A percentile compares a stretch with the other conserved stretches of the same genome.
These are phyloP conservation scores for Galeopterus variegatus DNA, from an alignment of 2,113 vertebrate species.

Conservation along the genomic window DNA sequence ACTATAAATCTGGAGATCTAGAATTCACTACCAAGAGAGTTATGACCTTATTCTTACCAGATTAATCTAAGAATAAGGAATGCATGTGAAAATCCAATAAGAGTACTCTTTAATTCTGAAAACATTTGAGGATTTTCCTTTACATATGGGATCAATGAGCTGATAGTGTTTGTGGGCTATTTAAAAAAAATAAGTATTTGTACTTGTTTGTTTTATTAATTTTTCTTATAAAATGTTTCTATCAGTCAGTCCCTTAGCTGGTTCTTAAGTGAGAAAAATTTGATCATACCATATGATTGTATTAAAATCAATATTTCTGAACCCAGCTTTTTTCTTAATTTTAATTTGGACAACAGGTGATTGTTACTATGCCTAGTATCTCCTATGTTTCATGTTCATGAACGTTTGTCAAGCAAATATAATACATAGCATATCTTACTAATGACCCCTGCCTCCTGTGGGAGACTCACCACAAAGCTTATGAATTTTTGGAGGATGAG, in stretches of 20 bases:
- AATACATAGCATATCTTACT: background rate
- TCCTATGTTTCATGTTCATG: background rate
- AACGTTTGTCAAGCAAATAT: conserved; percentile 22
- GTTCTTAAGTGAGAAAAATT: background rate
- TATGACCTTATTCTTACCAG: background rate
- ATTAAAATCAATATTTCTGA: conserved; percentile 34
- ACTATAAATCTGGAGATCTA: background rate
- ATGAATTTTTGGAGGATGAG: conserved; percentile 62
- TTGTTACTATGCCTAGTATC: background rate
- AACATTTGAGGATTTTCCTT: conserved; percentile 24
- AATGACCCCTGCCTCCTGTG: conserved; percentile 30
- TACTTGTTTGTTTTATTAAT: background rate
- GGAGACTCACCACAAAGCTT: background rate
- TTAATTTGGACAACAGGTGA: conserved; percentile 41
- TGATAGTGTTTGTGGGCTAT: background rate
- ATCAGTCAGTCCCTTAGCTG: background rate
- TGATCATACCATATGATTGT: background rate
- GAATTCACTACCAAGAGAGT: background rate
- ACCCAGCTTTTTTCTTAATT: background rate
- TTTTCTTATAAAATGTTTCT: background rate
- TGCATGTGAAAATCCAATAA: conserved; percentile 3
- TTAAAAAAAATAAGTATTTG: background rate
- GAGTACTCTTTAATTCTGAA: conserved; percentile 30
- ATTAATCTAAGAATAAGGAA: conserved; percentile 34
- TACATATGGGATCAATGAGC: background rate